Evolutionary conservation across 23 tunicate genomes (phyloP), one percentile per base, ranked within the genome.

Genomic region (Styela plicata): DNA sequence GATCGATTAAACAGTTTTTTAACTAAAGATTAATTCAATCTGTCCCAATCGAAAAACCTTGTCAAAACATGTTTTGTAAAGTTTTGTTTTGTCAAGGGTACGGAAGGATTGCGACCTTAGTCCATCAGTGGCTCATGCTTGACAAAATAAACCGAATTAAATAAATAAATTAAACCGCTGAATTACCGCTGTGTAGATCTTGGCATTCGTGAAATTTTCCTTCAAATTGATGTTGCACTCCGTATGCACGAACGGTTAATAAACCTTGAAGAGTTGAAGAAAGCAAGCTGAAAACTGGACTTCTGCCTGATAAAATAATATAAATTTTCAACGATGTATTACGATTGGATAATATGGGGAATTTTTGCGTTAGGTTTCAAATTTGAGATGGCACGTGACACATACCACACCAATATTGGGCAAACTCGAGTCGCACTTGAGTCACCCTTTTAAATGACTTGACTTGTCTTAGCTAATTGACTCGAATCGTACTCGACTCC

Each of bases 281-380:
- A 10, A 96, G 63, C 26, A 74, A 90, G 53, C 86, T 57, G 75
- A 91, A 96, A 25, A 96, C 89, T 27, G 99, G 99, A 80, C 97
- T 91, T 20, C 99, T 78, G 33, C 68, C 92, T 92, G 74, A 0
- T 74, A 20, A 28, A 29, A 67, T 18, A 27, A 18, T 67, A 67
- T 67, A 67, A 22, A 25, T 25, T 18, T 0, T 25, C 13, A 67
- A 67, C 22, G 24, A 62, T 0, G n/a, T 62, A 62, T 21, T 62
- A n/a, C 65, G n/a, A n/a, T 62, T 23, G n/a, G n/a, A 62, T 0
- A 62, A 22, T 21, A n/a, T 62, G 65, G 65, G 1, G 18, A 57
- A 57, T 57, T 20, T 17, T 20, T 20, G 64, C 64, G 64, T 17
- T 18, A 57, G 64, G 64, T 57, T 18, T 17, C 64, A 57, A 57